Base-by-base conservation (phyloP, 2,888 invertebrate genomes). In the Reticulitermes lucifugus region DNA sequence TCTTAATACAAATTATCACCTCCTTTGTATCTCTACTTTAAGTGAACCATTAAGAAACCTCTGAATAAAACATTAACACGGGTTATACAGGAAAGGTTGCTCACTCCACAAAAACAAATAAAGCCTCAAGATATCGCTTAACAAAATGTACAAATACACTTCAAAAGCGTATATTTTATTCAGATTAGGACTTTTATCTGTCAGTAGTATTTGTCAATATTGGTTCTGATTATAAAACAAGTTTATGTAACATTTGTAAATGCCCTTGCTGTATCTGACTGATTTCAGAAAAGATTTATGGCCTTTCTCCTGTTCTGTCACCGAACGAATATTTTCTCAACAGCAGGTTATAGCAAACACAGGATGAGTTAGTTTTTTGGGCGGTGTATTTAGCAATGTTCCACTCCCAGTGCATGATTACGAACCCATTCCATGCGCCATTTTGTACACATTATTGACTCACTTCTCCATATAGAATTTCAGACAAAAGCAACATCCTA, bases 1-100 rank as follows among this genome's bases (percentile, higher is more conserved):
- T 65, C 81, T 59, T 81, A 81, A 51, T 41, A 81, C 29, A 65
- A 70, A 70, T 81, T 81, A 81, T 81, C 81, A 46, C 81, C 46
- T 70, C 12, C 29, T 65, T 65, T 4, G 43, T 70, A 81, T 41
- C 65, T 81, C 65, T 4, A 10, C 79, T 81, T 81, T 65, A 81
- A 81, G 70, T 81, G 43, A 60, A n/a, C 70, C 70, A 81, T 81
- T 81, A 80, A 46, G 60, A 81, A 29, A 60, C 25, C 18, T 81
- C 77, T 81, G 81, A 81, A 81, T 81, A 81, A 81, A 81, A 70
- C 81, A 81, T 81, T n/a, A 81, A 60, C 41, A 73, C 65, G 9
- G 14, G 25, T 65, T 55, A 12, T 18, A 55, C 55, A 18, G 18
- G 14, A 55, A 18, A 55, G 18, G 55, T 18, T 55, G 55, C 55